phyloP scores from a whole-genome alignment of 2,797 vertebrate genomes.

The Morelia viridis region DNA sequence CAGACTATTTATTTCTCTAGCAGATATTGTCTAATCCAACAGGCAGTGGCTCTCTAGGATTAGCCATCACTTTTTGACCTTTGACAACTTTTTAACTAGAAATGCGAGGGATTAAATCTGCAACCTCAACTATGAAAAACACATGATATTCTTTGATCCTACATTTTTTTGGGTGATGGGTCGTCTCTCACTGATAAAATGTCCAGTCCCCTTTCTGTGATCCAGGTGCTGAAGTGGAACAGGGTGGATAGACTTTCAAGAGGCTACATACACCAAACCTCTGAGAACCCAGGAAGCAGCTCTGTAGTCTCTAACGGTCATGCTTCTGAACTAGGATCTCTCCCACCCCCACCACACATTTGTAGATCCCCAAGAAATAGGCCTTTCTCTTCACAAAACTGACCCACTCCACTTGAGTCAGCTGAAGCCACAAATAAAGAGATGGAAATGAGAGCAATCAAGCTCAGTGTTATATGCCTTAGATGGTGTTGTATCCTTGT shows the following conservation, averaged over 20 bases:
- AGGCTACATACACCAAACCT: background rate
- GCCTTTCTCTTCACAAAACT: background rate
- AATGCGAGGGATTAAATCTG: background rate
- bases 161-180: background rate
- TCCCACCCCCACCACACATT: background rate
- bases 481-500: background rate
- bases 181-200: background rate
- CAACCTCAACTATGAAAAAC: background rate
- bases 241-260: no score
- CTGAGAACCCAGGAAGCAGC: background rate
- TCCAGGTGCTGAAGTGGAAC: background rate
- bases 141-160: background rate
- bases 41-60: background rate
- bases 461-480: background rate
- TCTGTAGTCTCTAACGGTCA: background rate
- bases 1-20: background rate
- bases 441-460: background rate
- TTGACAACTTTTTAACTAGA: background rate
- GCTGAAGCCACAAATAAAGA: background rate
- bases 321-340: background rate
- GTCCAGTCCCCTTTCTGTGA: background rate
- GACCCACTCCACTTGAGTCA: background rate
- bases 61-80: background rate
- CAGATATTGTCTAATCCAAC: background rate
- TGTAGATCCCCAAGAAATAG: background rate